Percentiles rank a stretch among this genome's conserved stretches.
These are phyloP conservation scores for Rhimphoctona megacephalus DNA, from an alignment of 2,888 invertebrate genomes.

Conservation along the genomic window DNA sequence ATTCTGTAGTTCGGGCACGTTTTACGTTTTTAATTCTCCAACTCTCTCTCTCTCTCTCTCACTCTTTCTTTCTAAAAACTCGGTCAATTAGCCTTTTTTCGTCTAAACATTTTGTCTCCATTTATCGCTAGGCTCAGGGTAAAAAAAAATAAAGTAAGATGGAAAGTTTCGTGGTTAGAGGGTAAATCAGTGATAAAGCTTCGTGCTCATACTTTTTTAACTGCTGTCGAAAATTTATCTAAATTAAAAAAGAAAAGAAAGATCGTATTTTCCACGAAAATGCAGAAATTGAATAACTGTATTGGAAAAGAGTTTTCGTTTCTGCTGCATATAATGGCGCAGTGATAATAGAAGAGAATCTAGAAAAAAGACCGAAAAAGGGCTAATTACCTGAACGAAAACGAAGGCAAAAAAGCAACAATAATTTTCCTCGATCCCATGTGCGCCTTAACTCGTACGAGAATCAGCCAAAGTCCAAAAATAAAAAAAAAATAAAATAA, in stretches of 20 bases:
- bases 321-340: neutral
- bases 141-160: neutral
- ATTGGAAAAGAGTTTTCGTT: neutral
- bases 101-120: constrained; percentile 5
- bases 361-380: constrained; percentile 61
- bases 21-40: constrained; percentile 62
- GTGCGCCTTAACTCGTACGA: constrained; percentile 64
- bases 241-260: neutral
- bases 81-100: constrained; percentile 17
- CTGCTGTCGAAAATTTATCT: neutral
- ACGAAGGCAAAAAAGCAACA: constrained; percentile 4
- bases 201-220: neutral
- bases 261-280: neutral
- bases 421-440: constrained; percentile 23
- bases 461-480: constrained; percentile 56
- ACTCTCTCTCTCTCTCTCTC: constrained; percentile 50
- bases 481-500: constrained; percentile 36
- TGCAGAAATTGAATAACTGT: neutral
- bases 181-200: neutral
- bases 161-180: neutral
- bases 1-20: constrained; percentile 67
- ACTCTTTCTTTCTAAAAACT: constrained; percentile 50
- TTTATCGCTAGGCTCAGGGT: constrained; percentile 57
- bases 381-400: constrained; percentile 68
- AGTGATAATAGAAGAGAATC: neutral